Evolutionary conservation across 2,113 vertebrate genomes (phyloP).

Genomic region (Marcusenius ussheri): DNA sequence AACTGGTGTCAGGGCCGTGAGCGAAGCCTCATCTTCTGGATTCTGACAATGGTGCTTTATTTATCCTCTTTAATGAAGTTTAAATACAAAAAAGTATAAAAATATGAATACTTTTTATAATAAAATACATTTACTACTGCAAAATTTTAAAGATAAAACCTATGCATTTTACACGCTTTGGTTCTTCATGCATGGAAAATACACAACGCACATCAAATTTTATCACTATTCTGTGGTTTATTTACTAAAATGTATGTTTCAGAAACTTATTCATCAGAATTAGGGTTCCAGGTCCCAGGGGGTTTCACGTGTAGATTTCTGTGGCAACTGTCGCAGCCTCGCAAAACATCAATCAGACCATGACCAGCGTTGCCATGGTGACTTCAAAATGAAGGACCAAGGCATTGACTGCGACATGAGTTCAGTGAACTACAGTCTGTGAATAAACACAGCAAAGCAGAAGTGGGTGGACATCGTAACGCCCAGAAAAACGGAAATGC

Average conservation of each 20-base stretch:
- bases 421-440: neutral
- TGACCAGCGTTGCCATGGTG: neutral
- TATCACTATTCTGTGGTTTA: neutral
- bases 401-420: neutral
- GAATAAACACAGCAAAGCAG: neutral
- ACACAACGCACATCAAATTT: neutral
- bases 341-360: neutral
- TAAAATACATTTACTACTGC: neutral
- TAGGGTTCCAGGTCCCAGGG: neutral
- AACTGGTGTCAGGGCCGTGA: conserved; percentile 36
- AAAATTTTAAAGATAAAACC: neutral
- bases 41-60: too few relatives aligned
- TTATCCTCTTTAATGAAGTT: neutral
- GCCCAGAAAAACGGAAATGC: neutral
- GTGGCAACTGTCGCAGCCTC: neutral
- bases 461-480: neutral
- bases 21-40: neutral
- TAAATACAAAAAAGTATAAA: neutral
- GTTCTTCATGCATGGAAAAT: neutral
- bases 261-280: neutral
- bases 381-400: neutral
- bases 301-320: neutral
- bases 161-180: neutral
- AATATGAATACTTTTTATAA: neutral
- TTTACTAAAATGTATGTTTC: neutral